A percentile compares a stretch with the other conserved stretches of the same genome.
Evolutionary conservation across 2,113 vertebrate species (phyloP).

Genomic region (Glaucidium brasilianum): DNA sequence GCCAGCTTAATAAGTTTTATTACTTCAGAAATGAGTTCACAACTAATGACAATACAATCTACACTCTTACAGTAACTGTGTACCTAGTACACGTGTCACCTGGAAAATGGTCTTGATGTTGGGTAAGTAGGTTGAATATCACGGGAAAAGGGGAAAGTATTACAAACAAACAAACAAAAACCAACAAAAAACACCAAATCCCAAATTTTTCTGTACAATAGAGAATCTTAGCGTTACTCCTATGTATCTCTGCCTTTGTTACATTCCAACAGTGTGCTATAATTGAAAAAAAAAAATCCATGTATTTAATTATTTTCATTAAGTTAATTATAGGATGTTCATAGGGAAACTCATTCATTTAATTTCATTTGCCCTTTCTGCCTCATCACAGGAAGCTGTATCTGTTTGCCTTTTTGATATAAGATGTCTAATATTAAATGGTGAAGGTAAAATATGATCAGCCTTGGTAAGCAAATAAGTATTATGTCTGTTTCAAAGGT

Average conservation of each 20-base stretch:
- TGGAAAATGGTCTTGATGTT: not conserved
- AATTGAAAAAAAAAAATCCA: not conserved
- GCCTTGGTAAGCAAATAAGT: not conserved
- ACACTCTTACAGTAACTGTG: not conserved
- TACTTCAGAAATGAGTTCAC: not conserved
- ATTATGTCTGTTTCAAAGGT: not conserved
- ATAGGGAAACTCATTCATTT: not conserved
- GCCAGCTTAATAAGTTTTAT: not conserved
- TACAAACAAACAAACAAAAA: not conserved
- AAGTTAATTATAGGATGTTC: not conserved
- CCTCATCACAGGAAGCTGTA: not conserved
- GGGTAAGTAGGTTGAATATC: not conserved
- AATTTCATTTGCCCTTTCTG: not conserved
- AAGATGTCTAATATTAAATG: not conserved
- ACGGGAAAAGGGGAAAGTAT: not conserved
- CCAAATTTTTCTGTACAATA: not conserved
- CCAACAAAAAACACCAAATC: fast-evolving
- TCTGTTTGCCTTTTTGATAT: not conserved
- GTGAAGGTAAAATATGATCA: not conserved
- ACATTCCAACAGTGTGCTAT: not conserved
- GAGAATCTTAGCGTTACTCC: not conserved
- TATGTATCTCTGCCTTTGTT: not conserved
- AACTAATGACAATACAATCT: not conserved
- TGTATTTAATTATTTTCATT: not conserved
- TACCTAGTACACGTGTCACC: not conserved